These are phyloP conservation scores for Stichopus horrens DNA, from an alignment of 53 echinoderm and acorn worm species.

Conservation along the genomic window DNA sequence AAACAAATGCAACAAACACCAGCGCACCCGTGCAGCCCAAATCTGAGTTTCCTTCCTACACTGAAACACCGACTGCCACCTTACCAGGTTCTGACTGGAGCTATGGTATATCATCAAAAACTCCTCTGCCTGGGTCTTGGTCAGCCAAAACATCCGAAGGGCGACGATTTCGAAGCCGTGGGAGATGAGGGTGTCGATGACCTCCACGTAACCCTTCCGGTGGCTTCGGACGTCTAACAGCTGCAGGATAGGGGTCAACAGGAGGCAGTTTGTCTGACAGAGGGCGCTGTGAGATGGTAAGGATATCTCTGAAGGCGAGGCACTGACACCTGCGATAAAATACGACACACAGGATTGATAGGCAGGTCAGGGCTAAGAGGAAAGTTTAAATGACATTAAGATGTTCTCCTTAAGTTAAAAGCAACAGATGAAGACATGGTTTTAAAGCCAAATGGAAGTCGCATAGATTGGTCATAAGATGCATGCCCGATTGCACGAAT, in stretches of 20 bases:
- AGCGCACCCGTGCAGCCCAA: too few species aligned
- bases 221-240: constrained; percentile 74
- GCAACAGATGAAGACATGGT: too few species aligned
- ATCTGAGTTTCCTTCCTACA: too few species aligned
- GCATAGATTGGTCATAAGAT: too few species aligned
- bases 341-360: not conserved
- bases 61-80: not conserved
- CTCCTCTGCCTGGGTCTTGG: constrained; percentile 67
- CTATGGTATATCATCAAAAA: constrained; percentile 65
- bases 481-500: too few species aligned
- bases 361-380: too few species aligned
- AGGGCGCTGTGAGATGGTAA: constrained; percentile 79
- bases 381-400: too few species aligned
- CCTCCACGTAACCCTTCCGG: constrained; percentile 84
- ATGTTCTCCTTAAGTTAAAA: too few species aligned
- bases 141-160: constrained; percentile 89
- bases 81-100: constrained; percentile 70
- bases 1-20: too few species aligned
- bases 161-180: constrained; percentile 82
- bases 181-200: constrained; percentile 72
- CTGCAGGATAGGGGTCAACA: constrained; percentile 87
- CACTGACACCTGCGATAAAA: constrained; percentile 52
- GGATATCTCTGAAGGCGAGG: constrained; percentile 53
- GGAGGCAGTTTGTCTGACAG: constrained; percentile 96
- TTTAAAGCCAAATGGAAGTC: too few species aligned